Evolutionary conservation across 2,888 invertebrate genomes (phyloP), one percentile per base, ranked within the genome.

Genomic region (Copidosoma aretas): DNA sequence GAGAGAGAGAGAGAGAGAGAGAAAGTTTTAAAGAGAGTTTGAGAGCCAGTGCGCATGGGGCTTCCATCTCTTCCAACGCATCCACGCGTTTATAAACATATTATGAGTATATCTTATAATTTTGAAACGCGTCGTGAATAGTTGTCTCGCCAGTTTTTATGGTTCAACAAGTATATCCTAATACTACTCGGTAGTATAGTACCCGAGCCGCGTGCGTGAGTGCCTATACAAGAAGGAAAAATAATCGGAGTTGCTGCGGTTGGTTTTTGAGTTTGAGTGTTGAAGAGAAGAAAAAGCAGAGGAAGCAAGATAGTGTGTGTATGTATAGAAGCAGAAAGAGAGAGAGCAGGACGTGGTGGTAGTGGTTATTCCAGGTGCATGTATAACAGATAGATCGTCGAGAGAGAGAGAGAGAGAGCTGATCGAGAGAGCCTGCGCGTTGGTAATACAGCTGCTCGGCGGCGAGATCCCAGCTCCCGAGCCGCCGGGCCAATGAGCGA

Each of bases 401-500:
- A 41, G 41, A n/a, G n/a, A n/a, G n/a, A n/a, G n/a, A n/a, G 43
- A 46, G 43, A 46, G 12, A 46, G 43, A 17, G 32, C 32, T 32
- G 32, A 32, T 32, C 32, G 43, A 46, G 17, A 17, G 43, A 17
- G 17, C 43, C 43, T 46, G 43, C 17, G 43, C 43, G 15, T 14
- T 17, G 43, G 15, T 14, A 8, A 12, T 46, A 32, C 32, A 32
- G 43, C 43, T 46, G 32, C 46, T 56, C 49, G 64, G 41, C 51
- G 51, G 49, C 49, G 53, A 57, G 59, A 41, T 32, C 15, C 49
- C 49, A 24, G 24, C 60, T 32, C 56, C 24, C 24, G 24, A 53
- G 46, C 72, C 58, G 60, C 73, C 77, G 78, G 77, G 78, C 81
- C 79, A 78, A 82, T 82, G 83, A 79, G 79, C 82, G 81, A 81